Base-by-base conservation (phyloP, 2,113 vertebrate species). In the Orientallactaga bullata region DNA sequence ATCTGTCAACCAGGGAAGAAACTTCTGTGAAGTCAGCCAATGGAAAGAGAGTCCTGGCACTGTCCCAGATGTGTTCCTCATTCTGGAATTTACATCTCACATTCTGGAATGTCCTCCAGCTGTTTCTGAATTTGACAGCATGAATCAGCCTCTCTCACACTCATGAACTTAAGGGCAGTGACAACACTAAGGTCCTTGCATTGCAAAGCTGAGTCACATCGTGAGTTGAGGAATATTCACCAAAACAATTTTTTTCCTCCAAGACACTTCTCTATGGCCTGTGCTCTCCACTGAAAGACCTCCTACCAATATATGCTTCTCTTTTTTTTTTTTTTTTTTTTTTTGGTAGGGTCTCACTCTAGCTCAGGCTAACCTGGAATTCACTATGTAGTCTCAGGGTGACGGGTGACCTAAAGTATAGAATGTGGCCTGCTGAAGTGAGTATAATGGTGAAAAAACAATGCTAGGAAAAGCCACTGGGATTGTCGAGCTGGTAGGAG, bases 381-480 rank as follows among this genome's bases (percentile, higher is more conserved):
- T n/a, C n/a, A n/a, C n/a, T n/a, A n/a, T n/a, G n/a, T n/a, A n/a
- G n/a, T n/a, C n/a, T n/a, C n/a, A n/a, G n/a, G n/a, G n/a, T n/a
- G n/a, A n/a, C n/a, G n/a, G n/a, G n/a, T n/a, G n/a, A n/a, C n/a
- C n/a, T n/a, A n/a, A n/a, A n/a, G 13, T 30, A 10, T 20, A 61
- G 28, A 80, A 66, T 17, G 3, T 7, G 7, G 16, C 12, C 20
- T 35, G 30, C 4, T 2, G 0, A n/a, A n/a, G n/a, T 28, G 10
- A 71, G 12, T 16, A 6, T 2, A 1, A 24, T 26, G 5, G 28
- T 47, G 58, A 12, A 65, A 68, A 65, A 71, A 28, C 18, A 63
- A 28, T 3, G 1, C 1, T 4, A 81, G 69, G 6, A 77, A 81
- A 66, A 63, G 30, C 4, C 39, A 8, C 28, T 3, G 10, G 42